Base-by-base conservation (phyloP, 2,888 invertebrate species). In the Epinotia ramella region DNA sequence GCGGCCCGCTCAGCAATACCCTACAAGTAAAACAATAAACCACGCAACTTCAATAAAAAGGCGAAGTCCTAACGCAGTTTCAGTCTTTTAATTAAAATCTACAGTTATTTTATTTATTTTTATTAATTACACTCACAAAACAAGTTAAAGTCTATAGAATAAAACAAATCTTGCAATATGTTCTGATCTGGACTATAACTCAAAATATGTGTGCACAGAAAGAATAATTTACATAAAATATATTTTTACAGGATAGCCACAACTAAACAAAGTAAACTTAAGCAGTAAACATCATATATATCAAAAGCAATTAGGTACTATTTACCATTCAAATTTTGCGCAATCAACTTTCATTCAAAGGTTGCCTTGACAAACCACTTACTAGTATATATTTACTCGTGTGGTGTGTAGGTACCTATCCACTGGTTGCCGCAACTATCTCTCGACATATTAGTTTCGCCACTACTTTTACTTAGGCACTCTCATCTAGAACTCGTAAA, bases 1-100 rank as follows among this genome's bases (percentile, higher is more conserved):
- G 66, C 18, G 49, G 77, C 20, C 44, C 57, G 60, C 77, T 78
- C 79, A 79, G 81, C 82, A 79, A 82, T 81, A 81, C 78, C 71
- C 71, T 80, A 81, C 81, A 78, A 79, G 75, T 79, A 76, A 76
- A 75, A 79, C 77, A 78, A 78, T 80, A 70, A 53, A 33, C 67
- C 56, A 56, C 44, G 66, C 56, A 16, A 56, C 44, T 56, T 71
- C 65, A 62, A 62, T 66, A 66, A 56, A 71, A 76, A 28, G 69
- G 40, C 40, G 4, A 44, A 44, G 28, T 59, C 49, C 40, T 53
- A 46, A 40, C 46, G 56, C n/a, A 49, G 44, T 44, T 46, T 53
- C 13, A 49, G 62, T 49, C 13, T 28, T 28, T 28, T 28, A 28
- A 28, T 28, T 28, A 28, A 28, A 28, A 28, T 28, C 24, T 28